These are phyloP conservation scores for Lophotis ruficrista DNA, from an alignment of 2,113 vertebrate species.

Conservation along the genomic window DNA sequence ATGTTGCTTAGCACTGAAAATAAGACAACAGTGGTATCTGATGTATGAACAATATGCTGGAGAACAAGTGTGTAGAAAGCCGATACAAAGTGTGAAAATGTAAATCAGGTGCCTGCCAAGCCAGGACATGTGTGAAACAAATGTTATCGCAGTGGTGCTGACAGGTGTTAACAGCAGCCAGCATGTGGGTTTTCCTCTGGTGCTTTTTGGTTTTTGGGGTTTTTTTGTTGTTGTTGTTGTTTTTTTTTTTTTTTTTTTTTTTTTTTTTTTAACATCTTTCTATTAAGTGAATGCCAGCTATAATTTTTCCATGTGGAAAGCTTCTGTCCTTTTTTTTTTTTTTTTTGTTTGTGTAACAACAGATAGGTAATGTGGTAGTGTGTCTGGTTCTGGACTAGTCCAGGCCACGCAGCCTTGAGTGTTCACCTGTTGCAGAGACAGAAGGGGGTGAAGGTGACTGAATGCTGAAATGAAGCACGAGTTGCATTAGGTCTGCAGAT, in stretches of 20 bases:
- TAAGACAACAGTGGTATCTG: neutral
- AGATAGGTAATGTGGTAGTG: neutral
- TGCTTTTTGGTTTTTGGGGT: neutral
- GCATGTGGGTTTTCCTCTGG: neutral
- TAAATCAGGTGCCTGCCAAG: conserved; percentile 44
- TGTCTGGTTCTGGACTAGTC: neutral
- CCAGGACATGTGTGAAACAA: conserved; percentile 40
- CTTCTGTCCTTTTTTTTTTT: neutral
- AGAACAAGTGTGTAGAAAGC: conserved; percentile 9
- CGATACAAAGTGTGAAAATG: conserved; percentile 39
- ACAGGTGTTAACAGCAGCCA: conserved; percentile 30
- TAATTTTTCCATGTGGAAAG: neutral
- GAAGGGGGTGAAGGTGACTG: neutral
- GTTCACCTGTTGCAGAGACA: neutral
- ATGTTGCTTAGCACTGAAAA: neutral
- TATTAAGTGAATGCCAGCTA: neutral
- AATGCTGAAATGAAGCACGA: neutral
- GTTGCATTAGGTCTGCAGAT: neutral
- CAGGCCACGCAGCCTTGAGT: neutral
- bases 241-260: too few species aligned
- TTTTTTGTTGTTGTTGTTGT: too few species aligned
- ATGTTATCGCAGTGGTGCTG: conserved; percentile 2
- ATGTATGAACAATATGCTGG: neutral
- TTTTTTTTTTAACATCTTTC: neutral
- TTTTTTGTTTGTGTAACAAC: neutral